A percentile compares a stretch with the other conserved stretches of the same genome.
phyloP scores from a whole-genome alignment of 2,888 invertebrate genomes.

The Athalia circularis region DNA sequence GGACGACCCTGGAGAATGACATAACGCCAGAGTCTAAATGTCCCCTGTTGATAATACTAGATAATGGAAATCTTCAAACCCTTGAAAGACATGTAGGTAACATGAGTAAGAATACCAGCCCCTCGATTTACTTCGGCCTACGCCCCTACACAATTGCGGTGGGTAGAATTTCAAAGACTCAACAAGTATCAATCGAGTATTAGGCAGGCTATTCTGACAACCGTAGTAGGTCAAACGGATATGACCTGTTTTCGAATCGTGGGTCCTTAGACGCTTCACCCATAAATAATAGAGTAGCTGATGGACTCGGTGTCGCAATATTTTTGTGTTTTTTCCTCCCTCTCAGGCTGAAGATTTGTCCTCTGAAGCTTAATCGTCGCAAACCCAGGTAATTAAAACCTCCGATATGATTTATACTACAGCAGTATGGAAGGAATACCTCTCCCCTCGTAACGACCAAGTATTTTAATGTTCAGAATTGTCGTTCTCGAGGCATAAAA shows the following conservation, averaged over 20 bases:
- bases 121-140: conserved; percentile 37
- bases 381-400: too few relatives aligned
- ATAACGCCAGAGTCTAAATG: conserved; percentile 52
- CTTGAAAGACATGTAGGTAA: conserved; percentile 21
- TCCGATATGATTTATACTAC: conserved; percentile 15
- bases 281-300: conserved; percentile 9
- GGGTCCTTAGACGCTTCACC: not conserved
- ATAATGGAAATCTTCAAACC: conserved; percentile 21
- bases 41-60: conserved; percentile 23
- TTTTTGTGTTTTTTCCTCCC: not conserved
- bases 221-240: not conserved
- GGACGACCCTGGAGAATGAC: conserved; percentile 89
- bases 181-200: conserved; percentile 31
- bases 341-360: conserved; percentile 4
- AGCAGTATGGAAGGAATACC: conserved; percentile 2
- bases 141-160: not conserved
- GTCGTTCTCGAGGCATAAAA: conserved; percentile 25
- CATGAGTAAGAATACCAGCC: conserved; percentile 12
- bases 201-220: conserved; percentile 21
- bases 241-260: not conserved
- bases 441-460: conserved; percentile 43
- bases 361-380: not conserved
- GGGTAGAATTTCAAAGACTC: not conserved
- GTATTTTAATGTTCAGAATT: conserved; percentile 47
- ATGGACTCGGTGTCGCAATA: conserved; percentile 13